Base-by-base conservation (phyloP, 1,140 invertebrate genomes). In the Uloborus diversus region DNA sequence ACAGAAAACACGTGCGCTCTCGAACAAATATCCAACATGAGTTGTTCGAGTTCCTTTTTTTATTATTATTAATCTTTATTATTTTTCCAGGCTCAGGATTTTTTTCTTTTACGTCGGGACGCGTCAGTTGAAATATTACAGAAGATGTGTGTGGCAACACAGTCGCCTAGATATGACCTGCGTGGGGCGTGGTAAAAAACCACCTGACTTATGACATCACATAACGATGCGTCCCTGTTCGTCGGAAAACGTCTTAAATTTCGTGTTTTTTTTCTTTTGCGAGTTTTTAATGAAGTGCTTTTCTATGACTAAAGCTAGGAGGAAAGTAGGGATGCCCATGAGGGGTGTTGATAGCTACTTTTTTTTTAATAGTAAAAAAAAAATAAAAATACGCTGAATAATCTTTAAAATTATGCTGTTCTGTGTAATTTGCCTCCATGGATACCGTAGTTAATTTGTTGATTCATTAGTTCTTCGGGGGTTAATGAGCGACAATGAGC, bases 111-210 rank as follows among this genome's bases (percentile, higher is more conserved):
- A 28, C 42, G 37, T 51, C 42, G 13, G 27, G 71, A 75, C 37
- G 30, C 61, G 59, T 51, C 37, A 37, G 37, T 75, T 75, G 71
- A 75, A 75, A 64, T 75, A 75, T 75, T 75, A 64, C 71, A 75
- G 57, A 42, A 59, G 59, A 57, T 75, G 71, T 59, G 71, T 75
- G 71, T 75, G 71, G 71, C 59, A 75, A 75, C 71, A 64, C 33
- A 23, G 51, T 73, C 71, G 56, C 56, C 57, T 62, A 20, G 53
- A 75, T 32, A 30, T 64, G 71, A 75, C 71, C 57, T 35, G 7
- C 32, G 4, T 13, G 13, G 27, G 71, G 71, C 71, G 71, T 75
- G 71, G 59, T 25, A 28, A 59, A n/a, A 9, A 64, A 32, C 71
- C 71, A 75, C 71, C 71, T 75, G 71, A 75, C 37, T 23, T 37